A percentile compares a stretch with the other conserved stretches of the same genome.
Conservation (phyloP, 1,140 invertebrate species). For the Heliconius himera region DNA sequence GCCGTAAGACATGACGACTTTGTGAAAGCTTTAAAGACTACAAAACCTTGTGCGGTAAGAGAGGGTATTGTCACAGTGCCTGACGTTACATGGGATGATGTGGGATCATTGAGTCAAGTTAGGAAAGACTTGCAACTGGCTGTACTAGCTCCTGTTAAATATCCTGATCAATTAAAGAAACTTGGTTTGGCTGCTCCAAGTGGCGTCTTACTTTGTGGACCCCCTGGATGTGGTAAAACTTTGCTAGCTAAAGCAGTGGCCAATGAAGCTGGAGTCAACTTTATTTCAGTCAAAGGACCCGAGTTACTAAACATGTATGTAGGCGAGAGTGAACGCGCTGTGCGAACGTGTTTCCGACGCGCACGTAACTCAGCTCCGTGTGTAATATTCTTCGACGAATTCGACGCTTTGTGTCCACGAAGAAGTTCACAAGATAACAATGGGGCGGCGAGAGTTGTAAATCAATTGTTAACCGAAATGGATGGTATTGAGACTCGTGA, state of each 20-base stretch:
- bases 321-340: constrained; percentile 98
- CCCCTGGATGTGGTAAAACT: constrained; percentile 97
- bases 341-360: constrained; percentile 96
- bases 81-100: constrained; percentile 98
- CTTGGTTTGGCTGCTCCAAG: constrained; percentile 91
- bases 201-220: constrained; percentile 95
- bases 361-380: constrained; percentile 97
- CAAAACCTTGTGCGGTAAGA: constrained; percentile 96
- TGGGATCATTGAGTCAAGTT: constrained; percentile 95
- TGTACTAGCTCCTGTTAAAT: constrained; percentile 95
- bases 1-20: constrained; percentile 90
- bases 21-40: constrained; percentile 88
- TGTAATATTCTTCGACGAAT: constrained; percentile 99
- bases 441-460: constrained; percentile 93
- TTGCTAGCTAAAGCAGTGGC: constrained; percentile 96
- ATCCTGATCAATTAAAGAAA: constrained; percentile 89
- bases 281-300: constrained; percentile 98
- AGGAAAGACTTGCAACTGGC: constrained; percentile 94
- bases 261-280: constrained; percentile 98
- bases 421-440: constrained; percentile 88
- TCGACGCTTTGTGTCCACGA: constrained; percentile 97
- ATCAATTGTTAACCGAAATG: constrained; percentile 99
- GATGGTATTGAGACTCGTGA: constrained; percentile 95
- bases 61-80: constrained; percentile 99
- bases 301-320: constrained; percentile 99